Percentiles rank a stretch among this genome's conserved stretches.
Evolutionary conservation across 2,797 vertebrate genomes (phyloP).

Genomic region (Halcyon smyrnensis): DNA sequence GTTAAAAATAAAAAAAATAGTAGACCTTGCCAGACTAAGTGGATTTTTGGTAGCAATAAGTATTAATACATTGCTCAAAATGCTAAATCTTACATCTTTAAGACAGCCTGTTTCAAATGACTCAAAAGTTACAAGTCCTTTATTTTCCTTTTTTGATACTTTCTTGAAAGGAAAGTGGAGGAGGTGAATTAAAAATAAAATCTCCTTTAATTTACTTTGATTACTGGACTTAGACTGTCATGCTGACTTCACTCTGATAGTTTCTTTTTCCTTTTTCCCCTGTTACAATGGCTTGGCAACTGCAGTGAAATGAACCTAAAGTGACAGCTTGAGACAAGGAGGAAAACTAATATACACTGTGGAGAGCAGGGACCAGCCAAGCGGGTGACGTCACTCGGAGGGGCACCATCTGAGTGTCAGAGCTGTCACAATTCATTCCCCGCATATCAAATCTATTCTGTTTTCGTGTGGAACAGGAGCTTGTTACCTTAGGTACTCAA

Average conservation of each 20-base stretch:
- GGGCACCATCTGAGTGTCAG: slow-evolving; percentile 14
- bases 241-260: slow-evolving; percentile 13
- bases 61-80: not conserved
- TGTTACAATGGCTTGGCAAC: slow-evolving; percentile 20
- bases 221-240: slow-evolving; percentile 17
- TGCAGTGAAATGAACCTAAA: slow-evolving; percentile 55
- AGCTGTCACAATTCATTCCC: slow-evolving; percentile 29
- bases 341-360: slow-evolving; percentile 45
- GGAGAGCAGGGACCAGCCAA: not conserved
- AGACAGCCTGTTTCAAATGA: not conserved
- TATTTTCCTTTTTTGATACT: not conserved
- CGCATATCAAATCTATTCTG: not conserved
- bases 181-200: slow-evolving; percentile 30
- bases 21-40: not conserved
- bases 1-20: not conserved
- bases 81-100: not conserved
- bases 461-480: not conserved
- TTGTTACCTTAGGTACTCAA: slow-evolving; percentile 56
- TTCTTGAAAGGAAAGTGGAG: not conserved
- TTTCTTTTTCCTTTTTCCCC: slow-evolving; percentile 27
- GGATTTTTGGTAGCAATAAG: not conserved
- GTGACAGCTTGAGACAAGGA: slow-evolving; percentile 36
- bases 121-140: not conserved
- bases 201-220: slow-evolving; percentile 39
- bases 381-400: slow-evolving; percentile 25